Base-by-base conservation (phyloP, 1,140 invertebrate genomes). In the Cherax quadricarinatus region DNA sequence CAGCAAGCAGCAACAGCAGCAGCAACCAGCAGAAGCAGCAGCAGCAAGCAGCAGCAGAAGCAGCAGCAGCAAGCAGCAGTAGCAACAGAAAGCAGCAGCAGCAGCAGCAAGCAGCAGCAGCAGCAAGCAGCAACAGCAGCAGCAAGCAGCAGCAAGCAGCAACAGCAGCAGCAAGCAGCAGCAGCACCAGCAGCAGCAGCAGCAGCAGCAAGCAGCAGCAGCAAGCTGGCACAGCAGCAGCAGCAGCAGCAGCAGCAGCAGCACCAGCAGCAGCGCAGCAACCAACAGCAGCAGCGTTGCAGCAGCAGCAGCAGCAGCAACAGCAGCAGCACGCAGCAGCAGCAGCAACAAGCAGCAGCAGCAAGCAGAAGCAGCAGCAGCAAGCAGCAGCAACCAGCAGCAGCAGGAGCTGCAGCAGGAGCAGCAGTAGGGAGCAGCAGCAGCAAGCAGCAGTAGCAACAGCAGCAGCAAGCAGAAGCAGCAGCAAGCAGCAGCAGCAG, bases 331-430 rank as follows among this genome's bases (percentile, higher is more conserved):
- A n/a, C n/a, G n/a, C 62, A 70, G 62, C 62, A 70, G 62, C 62
- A 70, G 62, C 62, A 70, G 62, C 62, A 70, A 21, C 62, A 70
- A 70, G 62, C 62, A 70, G 62, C 62, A 70, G 62, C 62, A 70
- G 62, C 62, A n/a, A n/a, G n/a, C n/a, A n/a, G n/a, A n/a, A 70
- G 62, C 62, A 70, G 62, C 62, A 70, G 21, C 10, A 70, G 62
- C 62, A 70, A 41, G 30, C 2, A 41, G 30, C 2, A 41, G 2
- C 2, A 70, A n/a, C 3, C 1, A 80, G 78, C 4, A 80, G 78
- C 4, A 80, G 78, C 21, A 80, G 4, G 1, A 80, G 4, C 1
- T 1, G 66, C 3, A 70, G 14, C 66, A 70, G 1, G 1, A 70
- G 66, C 3, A 70, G 66, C 3, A n/a, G n/a, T n/a, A n/a, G n/a